Evolutionary conservation across 2,113 vertebrate species (phyloP).

Genomic region (Corynorhinus townsendii): DNA sequence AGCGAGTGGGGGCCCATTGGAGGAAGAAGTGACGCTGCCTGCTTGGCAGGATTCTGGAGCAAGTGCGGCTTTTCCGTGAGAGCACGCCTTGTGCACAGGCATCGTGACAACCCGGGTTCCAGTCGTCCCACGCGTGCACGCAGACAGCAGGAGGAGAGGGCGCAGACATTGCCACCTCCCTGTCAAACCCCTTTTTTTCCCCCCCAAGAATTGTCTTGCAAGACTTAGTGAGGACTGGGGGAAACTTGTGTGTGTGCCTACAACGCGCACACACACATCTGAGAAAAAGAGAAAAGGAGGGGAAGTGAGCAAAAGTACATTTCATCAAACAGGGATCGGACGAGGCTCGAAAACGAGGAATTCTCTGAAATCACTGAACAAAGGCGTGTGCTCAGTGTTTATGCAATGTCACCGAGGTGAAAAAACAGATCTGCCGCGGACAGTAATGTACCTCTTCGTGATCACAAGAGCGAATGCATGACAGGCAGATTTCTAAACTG

Average conservation of each 20-base stretch:
- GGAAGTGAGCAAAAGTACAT: neutral
- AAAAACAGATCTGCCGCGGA: slow-evolving; percentile 38
- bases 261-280: neutral
- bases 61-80: neutral
- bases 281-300: neutral
- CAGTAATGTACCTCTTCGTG: neutral
- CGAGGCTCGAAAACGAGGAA: neutral
- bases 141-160: neutral
- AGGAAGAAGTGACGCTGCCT: neutral
- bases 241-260: neutral
- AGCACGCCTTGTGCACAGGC: neutral
- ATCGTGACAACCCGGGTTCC: neutral
- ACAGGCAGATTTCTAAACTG: neutral
- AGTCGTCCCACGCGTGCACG: neutral
- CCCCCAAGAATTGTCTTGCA: neutral
- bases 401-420: neutral
- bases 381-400: neutral
- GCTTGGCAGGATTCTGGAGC: neutral
- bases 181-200: neutral
- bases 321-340: neutral
- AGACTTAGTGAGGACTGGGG: neutral
- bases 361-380: neutral
- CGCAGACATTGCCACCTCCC: neutral
- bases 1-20: neutral
- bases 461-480: neutral